Evolutionary conservation across 2,888 invertebrate genomes (phyloP).

Genomic region (Trachelus tabidus): DNA sequence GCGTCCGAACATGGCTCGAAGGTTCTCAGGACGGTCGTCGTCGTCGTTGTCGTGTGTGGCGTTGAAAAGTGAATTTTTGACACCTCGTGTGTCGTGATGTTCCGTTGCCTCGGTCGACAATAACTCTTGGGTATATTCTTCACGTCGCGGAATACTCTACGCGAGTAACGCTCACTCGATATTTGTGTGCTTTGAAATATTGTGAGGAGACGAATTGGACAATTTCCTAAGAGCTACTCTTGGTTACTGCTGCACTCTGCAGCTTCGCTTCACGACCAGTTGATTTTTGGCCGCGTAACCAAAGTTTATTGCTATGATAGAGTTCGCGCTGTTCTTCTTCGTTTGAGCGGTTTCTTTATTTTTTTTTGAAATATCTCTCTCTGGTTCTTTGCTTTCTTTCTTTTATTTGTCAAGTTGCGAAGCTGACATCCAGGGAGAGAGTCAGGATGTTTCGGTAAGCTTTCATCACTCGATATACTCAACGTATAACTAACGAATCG

Average conservation of each 20-base stretch:
- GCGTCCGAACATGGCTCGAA: conserved; percentile 31
- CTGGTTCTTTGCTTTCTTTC: not conserved
- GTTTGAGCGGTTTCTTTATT: not conserved
- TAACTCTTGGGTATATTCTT: not conserved
- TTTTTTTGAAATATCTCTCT: not conserved
- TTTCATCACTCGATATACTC: not conserved
- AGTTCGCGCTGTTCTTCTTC: not conserved
- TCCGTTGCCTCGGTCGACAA: not conserved
- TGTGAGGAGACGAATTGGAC: not conserved
- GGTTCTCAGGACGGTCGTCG: conserved; percentile 14
- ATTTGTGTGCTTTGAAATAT: not conserved
- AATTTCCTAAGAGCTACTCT: not conserved
- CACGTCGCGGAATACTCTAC: not conserved
- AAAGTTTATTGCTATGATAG: not conserved
- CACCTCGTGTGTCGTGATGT: not conserved
- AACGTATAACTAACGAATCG: not conserved
- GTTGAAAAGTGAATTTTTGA: conserved; percentile 2
- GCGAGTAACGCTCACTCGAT: not conserved
- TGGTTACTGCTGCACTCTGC: not conserved
- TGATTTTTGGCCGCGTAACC: not conserved
- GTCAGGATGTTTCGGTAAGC: not conserved
- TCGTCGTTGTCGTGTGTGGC: not conserved
- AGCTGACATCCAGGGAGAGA: not conserved
- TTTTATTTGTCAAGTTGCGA: not conserved
- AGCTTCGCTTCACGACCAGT: not conserved